These are phyloP conservation scores for Drusus annulatus DNA, from an alignment of 1,140 invertebrate genomes.

Conservation along the genomic window DNA sequence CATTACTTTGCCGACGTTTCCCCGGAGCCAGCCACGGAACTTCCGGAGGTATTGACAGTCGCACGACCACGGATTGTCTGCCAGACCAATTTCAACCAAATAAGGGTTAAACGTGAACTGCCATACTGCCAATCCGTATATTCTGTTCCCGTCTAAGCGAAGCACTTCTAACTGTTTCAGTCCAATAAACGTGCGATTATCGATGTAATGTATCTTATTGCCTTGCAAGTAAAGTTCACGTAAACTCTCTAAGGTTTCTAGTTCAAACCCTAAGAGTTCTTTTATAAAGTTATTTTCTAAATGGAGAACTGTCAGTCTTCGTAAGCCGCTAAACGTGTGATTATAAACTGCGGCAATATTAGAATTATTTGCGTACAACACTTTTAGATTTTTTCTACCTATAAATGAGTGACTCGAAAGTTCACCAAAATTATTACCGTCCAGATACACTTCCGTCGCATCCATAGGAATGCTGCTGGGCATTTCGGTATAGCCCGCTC, in stretches of 20 bases:
- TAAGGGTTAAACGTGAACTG: constrained; percentile 82
- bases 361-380: constrained; percentile 90
- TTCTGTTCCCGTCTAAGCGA: constrained; percentile 87
- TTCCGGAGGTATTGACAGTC: constrained; percentile 87
- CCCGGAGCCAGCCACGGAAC: constrained; percentile 83
- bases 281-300: constrained; percentile 89
- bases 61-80: constrained; percentile 92
- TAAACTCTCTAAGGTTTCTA: constrained; percentile 85
- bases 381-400: constrained; percentile 88
- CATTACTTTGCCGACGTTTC: constrained; percentile 81
- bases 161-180: constrained; percentile 87
- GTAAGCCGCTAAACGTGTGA: constrained; percentile 90
- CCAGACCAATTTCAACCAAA: constrained; percentile 83
- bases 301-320: constrained; percentile 83
- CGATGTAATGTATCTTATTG: constrained; percentile 87
- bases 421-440: constrained; percentile 91
- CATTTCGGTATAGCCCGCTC: constrained; percentile 83
- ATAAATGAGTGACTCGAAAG: constrained; percentile 92
- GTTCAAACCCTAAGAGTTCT: constrained; percentile 86
- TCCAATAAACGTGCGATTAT: constrained; percentile 87
- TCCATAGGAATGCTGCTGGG: constrained; percentile 94
- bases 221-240: constrained; percentile 90
- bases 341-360: constrained; percentile 89
- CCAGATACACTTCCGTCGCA: constrained; percentile 92
- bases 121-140: constrained; percentile 86